Base-by-base conservation (phyloP, 2,797 vertebrate genomes). In the Eupleurogrammus muticus region DNA sequence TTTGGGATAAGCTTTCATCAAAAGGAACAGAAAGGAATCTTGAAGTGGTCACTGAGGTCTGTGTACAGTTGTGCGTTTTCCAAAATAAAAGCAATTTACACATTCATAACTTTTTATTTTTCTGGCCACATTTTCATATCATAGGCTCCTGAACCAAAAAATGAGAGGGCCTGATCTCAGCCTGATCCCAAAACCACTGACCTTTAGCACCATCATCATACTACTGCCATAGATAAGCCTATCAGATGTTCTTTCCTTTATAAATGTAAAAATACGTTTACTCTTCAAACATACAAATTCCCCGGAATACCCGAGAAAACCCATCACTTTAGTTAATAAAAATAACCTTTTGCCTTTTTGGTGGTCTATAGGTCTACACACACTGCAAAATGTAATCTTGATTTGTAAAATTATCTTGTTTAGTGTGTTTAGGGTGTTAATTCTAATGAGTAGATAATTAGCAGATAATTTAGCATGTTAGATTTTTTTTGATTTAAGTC, bases 181-280 rank as follows among this genome's bases (percentile, higher is more conserved):
- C 60, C 20, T 70, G 46, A 24, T 75, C 54, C 53, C 10, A 61
- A 75, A 77, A 69, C 13, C 62, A 36, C 54, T 65, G 58, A 74
- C 58, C 63, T 74, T 76, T 52, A 55, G 21, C 51, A 66, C 36
- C 53, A 20, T 52, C 55, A 20, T 52, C 55, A 66, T 66, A 49
- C n/a, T 49, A 32, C 53, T 57, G 51, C 24, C 66, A 54, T 10
- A 63, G 63, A 86, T 74, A 64, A 79, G 57, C 35, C 40, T 7
- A 40, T 67, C 51, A 58, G 65, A 68, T 50, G 57, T 61, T 63
- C 44, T 70, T 64, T 65, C 52, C 42, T 16, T 66, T 7, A 47
- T 63, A 62, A 64, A 60, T 65, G 24, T 50, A 65, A 64, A 50
- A 55, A 55, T 60, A 63, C 46, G 46, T 10, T 35, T 50, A 52